Conservation (phyloP, 2,888 invertebrate species). For the Mimumesa dahlbomi region DNA sequence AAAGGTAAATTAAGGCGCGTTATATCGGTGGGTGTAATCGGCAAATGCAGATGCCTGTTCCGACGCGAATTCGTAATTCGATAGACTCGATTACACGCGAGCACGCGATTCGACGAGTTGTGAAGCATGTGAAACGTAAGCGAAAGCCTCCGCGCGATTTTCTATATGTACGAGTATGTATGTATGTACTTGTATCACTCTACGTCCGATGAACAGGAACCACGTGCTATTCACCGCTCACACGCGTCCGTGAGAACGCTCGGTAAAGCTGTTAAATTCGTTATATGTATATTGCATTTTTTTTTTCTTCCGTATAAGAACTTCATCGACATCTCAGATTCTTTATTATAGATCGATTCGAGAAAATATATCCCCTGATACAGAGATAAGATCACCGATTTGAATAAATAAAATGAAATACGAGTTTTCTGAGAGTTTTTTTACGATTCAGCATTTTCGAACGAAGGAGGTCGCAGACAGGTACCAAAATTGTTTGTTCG, state of each 20-base stretch:
- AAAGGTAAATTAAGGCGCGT: conserved; percentile 50
- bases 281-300: no score
- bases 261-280: conserved; percentile 6
- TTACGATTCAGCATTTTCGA: no score
- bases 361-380: no score
- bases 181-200: no score
- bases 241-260: not conserved
- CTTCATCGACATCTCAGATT: no score
- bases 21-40: conserved; percentile 67
- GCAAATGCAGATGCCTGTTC: conserved; percentile 71
- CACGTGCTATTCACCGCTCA: conserved; percentile 7
- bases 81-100: conserved; percentile 68
- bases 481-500: conserved; percentile 28
- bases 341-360: no score
- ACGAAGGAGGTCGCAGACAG: conserved; percentile 15
- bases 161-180: not conserved
- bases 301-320: no score
- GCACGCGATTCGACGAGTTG: conserved; percentile 63
- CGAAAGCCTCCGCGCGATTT: not conserved
- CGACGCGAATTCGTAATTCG: conserved; percentile 71
- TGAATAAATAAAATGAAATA: no score
- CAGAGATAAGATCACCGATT: no score
- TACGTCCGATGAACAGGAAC: conserved; percentile 2
- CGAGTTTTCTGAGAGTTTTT: no score
- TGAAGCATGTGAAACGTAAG: conserved; percentile 16